These are phyloP conservation scores for Poeciliopsis retropinna DNA, from an alignment of 2,113 vertebrate genomes.

Conservation along the genomic window DNA sequence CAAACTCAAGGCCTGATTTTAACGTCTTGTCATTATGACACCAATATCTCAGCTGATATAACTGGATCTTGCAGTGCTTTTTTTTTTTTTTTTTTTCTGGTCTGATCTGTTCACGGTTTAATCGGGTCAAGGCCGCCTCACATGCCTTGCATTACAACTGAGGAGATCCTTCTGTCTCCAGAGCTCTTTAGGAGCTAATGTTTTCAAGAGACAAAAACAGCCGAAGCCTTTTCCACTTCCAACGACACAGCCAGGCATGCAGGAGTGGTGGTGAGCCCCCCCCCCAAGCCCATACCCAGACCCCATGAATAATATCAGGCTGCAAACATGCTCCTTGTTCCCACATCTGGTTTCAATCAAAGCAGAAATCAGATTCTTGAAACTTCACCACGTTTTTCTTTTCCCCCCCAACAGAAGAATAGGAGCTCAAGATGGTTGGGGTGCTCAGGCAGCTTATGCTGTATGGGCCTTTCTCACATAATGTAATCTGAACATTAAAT, in stretches of 20 bases:
- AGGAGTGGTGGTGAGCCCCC: neutral
- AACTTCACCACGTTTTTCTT: constrained; percentile 3
- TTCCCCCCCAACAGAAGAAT: constrained; percentile 4
- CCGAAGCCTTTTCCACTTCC: neutral
- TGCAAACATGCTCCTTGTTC: constrained; percentile 28
- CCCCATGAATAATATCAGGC: constrained; percentile 9
- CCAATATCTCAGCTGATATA: too few species aligned
- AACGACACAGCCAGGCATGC: constrained; percentile 2
- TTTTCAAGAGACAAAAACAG: constrained; percentile 2
- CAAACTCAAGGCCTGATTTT: constrained; percentile 3
- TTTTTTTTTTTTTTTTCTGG: neutral
- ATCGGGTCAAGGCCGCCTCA: constrained; percentile 6
- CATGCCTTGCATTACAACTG: constrained; percentile 23
- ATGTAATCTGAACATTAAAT: constrained; percentile 7
- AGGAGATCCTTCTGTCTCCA: constrained; percentile 2
- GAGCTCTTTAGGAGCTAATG: constrained; percentile 3
- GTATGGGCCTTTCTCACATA: neutral
- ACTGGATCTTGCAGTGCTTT: neutral
- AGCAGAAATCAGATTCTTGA: constrained; percentile 35
- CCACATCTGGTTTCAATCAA: constrained; percentile 69
- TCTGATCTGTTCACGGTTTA: neutral
- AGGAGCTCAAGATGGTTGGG: constrained; percentile 8
- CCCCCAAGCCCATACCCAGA: neutral
- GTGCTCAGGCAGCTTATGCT: constrained; percentile 17
- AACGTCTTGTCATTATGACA: neutral